phyloP scores from a whole-genome alignment of 2,113 vertebrate species.

The Conger conger region DNA sequence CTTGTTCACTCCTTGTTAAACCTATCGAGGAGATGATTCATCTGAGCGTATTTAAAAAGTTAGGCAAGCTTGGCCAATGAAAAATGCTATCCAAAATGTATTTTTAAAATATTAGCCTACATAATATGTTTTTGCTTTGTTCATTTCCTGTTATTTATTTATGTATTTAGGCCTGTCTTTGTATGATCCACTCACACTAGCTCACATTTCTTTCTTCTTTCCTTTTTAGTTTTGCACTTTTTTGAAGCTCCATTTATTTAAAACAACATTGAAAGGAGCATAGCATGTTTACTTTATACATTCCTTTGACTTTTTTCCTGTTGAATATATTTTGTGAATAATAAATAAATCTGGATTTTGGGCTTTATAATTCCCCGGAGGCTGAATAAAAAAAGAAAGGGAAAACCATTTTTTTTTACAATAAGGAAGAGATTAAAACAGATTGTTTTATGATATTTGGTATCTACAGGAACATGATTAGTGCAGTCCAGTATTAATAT shows the following conservation, averaged over 20 bases:
- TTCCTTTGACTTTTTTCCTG: slow-evolving; percentile 44
- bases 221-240: slow-evolving; percentile 23
- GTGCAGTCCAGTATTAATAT: slow-evolving; percentile 40
- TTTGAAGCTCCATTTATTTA: slow-evolving; percentile 56
- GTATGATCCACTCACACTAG: neutral
- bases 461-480: slow-evolving; percentile 59
- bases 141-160: neutral
- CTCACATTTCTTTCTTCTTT: slow-evolving; percentile 43
- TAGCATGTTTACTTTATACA: slow-evolving; percentile 55
- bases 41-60: no score
- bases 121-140: neutral
- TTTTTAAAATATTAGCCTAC: neutral
- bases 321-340: slow-evolving; percentile 35
- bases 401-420: slow-evolving; percentile 61
- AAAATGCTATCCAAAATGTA: neutral
- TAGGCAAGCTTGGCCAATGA: no score
- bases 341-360: slow-evolving; percentile 56
- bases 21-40: no score
- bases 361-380: slow-evolving; percentile 56
- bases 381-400: slow-evolving; percentile 51
- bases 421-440: slow-evolving; percentile 50
- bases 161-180: neutral
- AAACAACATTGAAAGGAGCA: slow-evolving; percentile 65
- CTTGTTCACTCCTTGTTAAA: neutral
- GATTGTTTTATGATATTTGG: slow-evolving; percentile 51